A percentile compares a stretch with the other conserved stretches of the same genome.
phyloP scores from a whole-genome alignment of 2,888 invertebrate genomes.

The Flexamia atlantica region DNA sequence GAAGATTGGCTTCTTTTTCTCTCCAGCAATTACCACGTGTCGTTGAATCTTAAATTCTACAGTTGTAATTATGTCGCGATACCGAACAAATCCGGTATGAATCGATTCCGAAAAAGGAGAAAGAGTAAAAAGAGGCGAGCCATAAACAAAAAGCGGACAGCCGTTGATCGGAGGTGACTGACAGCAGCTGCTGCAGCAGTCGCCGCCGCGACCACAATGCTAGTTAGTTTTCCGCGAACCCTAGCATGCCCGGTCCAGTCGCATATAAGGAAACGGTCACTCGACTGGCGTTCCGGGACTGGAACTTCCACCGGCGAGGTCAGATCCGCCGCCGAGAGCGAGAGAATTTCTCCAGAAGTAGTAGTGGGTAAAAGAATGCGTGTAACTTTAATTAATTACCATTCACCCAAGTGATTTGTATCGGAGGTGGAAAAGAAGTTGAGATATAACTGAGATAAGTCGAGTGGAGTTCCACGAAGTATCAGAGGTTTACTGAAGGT shows the following conservation, averaged over 20 bases:
- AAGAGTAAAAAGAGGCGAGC: constrained; percentile 23
- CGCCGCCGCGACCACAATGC: constrained; percentile 5
- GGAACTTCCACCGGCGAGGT: constrained; percentile 36
- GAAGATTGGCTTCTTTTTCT: constrained; percentile 19
- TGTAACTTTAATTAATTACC: neutral
- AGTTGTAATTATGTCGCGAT: constrained; percentile 34
- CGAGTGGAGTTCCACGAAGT: no score
- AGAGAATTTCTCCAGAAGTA: neutral
- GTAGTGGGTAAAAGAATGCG: neutral
- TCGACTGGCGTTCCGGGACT: constrained; percentile 50
- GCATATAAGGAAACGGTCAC: constrained; percentile 57
- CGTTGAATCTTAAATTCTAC: constrained; percentile 13
- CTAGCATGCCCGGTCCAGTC: constrained; percentile 38
- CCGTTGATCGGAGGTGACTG: constrained; percentile 25
- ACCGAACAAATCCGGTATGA: constrained; percentile 29
- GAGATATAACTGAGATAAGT: no score
- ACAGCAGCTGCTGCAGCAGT: neutral
- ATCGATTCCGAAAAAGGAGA: constrained; percentile 18
- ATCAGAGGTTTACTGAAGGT: no score
- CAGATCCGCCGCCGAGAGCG: constrained; percentile 1
- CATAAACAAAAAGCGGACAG: constrained; percentile 26
- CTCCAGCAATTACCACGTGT: neutral
- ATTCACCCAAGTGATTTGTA: no score
- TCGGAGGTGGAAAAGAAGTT: no score
- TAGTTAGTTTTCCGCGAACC: constrained; percentile 43